These are phyloP conservation scores for Fragum whitleyi DNA, from an alignment of 2,888 invertebrate genomes.

Conservation along the genomic window DNA sequence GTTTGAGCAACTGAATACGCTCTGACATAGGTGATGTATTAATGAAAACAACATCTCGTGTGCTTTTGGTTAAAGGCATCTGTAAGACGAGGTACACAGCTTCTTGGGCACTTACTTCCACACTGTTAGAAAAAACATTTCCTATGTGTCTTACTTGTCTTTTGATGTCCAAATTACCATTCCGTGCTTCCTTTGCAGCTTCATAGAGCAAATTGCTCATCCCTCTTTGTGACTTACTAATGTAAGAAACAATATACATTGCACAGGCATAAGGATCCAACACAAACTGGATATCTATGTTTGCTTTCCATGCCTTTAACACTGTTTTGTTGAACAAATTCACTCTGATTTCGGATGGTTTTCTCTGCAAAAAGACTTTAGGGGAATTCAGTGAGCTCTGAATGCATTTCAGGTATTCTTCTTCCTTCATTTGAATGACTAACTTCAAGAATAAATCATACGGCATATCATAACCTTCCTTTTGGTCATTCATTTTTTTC, in stretches of 20 bases:
- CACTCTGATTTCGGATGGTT: constrained; percentile 1
- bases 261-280: too few relatives aligned
- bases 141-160: constrained; percentile 59
- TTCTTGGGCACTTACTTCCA: constrained; percentile 66
- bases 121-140: constrained; percentile 58
- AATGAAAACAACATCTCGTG: constrained; percentile 50
- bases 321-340: constrained; percentile 10
- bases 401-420: constrained; percentile 11
- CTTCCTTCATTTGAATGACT: background rate
- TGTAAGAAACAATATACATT: constrained; percentile 23
- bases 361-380: constrained; percentile 24
- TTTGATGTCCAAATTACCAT: constrained; percentile 44
- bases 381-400: background rate
- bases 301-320: constrained; percentile 14
- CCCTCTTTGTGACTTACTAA: constrained; percentile 20
- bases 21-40: constrained; percentile 46
- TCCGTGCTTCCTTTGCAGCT: constrained; percentile 63
- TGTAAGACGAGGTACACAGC: constrained; percentile 46
- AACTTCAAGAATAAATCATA: constrained; percentile 8
- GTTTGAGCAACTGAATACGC: constrained; percentile 41
- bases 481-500: too few relatives aligned
- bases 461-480: constrained; percentile 13
- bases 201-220: constrained; percentile 19
- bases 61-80: constrained; percentile 18
- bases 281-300: too few relatives aligned